Percentiles rank a stretch among this genome's conserved stretches.
These are phyloP conservation scores for Amphiduros pacificus DNA, from an alignment of 2,888 invertebrate genomes.

Conservation along the genomic window DNA sequence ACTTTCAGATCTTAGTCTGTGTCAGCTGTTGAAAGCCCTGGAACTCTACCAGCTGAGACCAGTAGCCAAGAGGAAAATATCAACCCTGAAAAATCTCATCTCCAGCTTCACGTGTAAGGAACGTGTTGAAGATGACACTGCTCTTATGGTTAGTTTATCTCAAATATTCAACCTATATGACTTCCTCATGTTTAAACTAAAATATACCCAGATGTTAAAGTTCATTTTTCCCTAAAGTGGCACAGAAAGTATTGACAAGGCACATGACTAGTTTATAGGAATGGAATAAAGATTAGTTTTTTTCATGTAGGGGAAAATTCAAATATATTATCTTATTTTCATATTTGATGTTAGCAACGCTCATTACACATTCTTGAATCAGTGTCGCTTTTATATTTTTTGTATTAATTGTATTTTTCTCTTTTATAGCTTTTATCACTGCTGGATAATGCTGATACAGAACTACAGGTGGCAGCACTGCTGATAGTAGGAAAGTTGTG, in stretches of 20 bases:
- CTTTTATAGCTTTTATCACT: conserved; percentile 1
- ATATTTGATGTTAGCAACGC: too few species aligned
- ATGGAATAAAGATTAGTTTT: too few species aligned
- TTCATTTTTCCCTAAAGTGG: too few species aligned
- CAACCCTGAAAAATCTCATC: conserved; percentile 5
- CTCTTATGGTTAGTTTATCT: neutral
- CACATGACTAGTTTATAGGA: too few species aligned
- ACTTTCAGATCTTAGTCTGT: conserved; percentile 4
- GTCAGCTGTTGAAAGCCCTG: conserved; percentile 3
- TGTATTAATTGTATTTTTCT: neutral
- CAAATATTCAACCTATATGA: too few species aligned
- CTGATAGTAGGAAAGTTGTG: conserved; percentile 2
- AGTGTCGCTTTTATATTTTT: neutral
- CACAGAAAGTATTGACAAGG: too few species aligned
- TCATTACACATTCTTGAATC: neutral
- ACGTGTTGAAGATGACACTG: neutral
- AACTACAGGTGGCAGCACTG: neutral
- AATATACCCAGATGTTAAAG: too few species aligned
- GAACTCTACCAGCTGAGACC: conserved; percentile 4
- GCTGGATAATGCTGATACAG: neutral
- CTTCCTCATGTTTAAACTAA: too few species aligned
- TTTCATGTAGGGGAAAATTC: too few species aligned
- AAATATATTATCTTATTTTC: too few species aligned
- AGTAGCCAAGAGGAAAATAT: neutral
- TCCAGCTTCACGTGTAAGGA: conserved; percentile 1